phyloP scores from a whole-genome alignment of 2,888 invertebrate species.

The Drosophila maculinotata region DNA sequence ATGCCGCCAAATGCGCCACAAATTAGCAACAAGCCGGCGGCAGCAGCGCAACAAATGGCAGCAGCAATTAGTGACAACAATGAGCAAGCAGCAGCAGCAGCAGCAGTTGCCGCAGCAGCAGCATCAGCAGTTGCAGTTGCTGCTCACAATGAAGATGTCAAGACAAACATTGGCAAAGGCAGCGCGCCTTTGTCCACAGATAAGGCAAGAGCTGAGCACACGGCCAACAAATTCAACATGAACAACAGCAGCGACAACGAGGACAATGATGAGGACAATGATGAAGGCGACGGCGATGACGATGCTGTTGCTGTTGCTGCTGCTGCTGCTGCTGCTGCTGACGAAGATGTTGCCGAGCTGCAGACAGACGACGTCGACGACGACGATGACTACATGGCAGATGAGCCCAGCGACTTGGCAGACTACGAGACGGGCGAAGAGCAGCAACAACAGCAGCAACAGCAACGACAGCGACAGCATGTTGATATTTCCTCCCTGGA shows the following conservation, averaged over 20 bases:
- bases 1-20: slow-evolving; percentile 79
- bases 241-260: slow-evolving; percentile 26
- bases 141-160: slow-evolving; percentile 40
- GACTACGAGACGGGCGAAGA: slow-evolving; percentile 55
- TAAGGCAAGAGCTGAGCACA: slow-evolving; percentile 33
- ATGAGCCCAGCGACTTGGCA: slow-evolving; percentile 62
- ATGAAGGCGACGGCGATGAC: slow-evolving; percentile 38
- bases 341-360: slow-evolving; percentile 63
- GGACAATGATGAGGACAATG: slow-evolving; percentile 29
- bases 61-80: slow-evolving; percentile 68
- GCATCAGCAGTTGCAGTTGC: slow-evolving; percentile 37
- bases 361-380: too few species aligned
- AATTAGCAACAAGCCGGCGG: slow-evolving; percentile 79
- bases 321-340: slow-evolving; percentile 49
- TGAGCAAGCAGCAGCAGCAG: slow-evolving; percentile 38
- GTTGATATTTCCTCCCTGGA: slow-evolving; percentile 70
- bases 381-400: slow-evolving; percentile 67
- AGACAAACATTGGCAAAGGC: slow-evolving; percentile 41
- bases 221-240: slow-evolving; percentile 25
- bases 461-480: slow-evolving; percentile 49
- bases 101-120: slow-evolving; percentile 16
- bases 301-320: slow-evolving; percentile 42
- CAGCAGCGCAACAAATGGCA: slow-evolving; percentile 55
- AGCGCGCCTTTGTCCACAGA: slow-evolving; percentile 53
- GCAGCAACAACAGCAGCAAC: slow-evolving; percentile 34